Evolutionary conservation across 2,888 invertebrate species (phyloP).

Genomic region (Hedychridium roseum): DNA sequence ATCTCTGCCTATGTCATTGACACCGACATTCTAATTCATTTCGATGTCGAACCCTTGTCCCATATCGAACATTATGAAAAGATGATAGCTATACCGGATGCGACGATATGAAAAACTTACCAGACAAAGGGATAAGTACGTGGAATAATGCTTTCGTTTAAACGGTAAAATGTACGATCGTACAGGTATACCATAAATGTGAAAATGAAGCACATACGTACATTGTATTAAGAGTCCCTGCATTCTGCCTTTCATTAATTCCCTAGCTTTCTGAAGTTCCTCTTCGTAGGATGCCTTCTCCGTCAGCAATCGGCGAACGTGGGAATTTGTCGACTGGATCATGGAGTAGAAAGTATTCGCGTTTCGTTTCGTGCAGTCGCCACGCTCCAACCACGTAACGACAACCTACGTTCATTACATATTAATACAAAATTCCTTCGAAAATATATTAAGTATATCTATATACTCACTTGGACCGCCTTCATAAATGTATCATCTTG

Average conservation of each 20-base stretch:
- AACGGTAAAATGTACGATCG: constrained; percentile 33
- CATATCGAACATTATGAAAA: no score
- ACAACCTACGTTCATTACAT: constrained; percentile 69
- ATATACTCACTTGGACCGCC: constrained; percentile 73
- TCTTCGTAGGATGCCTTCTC: constrained; percentile 90
- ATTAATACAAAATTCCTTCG: not conserved
- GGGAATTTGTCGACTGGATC: constrained; percentile 94
- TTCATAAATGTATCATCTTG: constrained; percentile 86
- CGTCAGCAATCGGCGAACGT: constrained; percentile 82
- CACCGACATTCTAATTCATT: no score
- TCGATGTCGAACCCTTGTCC: no score
- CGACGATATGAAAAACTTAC: constrained; percentile 45
- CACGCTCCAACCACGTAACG: constrained; percentile 91
- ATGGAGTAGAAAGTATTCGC: constrained; percentile 93
- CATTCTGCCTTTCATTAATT: constrained; percentile 84
- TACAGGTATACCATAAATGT: constrained; percentile 33
- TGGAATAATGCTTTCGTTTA: constrained; percentile 45
- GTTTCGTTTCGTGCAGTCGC: constrained; percentile 92
- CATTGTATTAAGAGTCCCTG: constrained; percentile 89
- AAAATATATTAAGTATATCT: not conserved
- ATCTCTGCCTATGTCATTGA: no score
- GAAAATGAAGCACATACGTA: no score
- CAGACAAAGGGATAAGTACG: constrained; percentile 47
- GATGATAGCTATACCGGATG: no score
- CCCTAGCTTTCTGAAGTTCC: constrained; percentile 85